A percentile compares a stretch with the other conserved stretches of the same genome.
Conservation (phyloP, 2,888 invertebrate species). For the Ommatoiulus sabulosus region DNA sequence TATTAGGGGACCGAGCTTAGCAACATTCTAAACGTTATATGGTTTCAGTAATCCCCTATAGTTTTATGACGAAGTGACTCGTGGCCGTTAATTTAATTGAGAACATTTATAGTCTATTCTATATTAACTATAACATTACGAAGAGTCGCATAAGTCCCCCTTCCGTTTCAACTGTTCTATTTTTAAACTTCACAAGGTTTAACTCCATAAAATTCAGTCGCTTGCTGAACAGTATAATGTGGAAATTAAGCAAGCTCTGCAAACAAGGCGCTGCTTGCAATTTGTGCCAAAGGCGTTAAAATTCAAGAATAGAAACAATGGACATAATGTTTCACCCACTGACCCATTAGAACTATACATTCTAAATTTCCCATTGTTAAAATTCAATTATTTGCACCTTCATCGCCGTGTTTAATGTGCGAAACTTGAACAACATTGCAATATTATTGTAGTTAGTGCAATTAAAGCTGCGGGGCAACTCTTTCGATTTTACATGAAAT, state of each 20-base stretch:
- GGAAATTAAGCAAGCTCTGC: not conserved
- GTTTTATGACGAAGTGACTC: not conserved
- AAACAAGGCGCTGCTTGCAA: not conserved
- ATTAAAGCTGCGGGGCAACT: not conserved
- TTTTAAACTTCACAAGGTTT: not conserved
- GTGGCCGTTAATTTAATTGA: not conserved
- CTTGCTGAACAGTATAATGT: not conserved
- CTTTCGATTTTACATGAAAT: not conserved
- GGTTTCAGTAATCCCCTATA: not conserved
- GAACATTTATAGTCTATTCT: not conserved
- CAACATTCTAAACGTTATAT: not conserved
- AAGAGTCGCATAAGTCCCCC: not conserved
- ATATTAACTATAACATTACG: not conserved
- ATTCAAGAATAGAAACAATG: constrained; percentile 42
- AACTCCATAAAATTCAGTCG: not conserved
- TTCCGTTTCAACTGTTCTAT: not conserved
- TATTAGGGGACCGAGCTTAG: not conserved
- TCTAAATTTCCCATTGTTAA: not conserved
- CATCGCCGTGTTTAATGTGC: not conserved
- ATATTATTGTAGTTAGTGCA: not conserved
- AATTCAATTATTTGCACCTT: constrained; percentile 7
- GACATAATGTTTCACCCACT: constrained; percentile 35
- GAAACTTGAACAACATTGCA: not conserved
- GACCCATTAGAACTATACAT: not conserved
- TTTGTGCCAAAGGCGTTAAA: not conserved